Evolutionary conservation across 2,888 invertebrate genomes (phyloP).

Genomic region (Clivina fossor): DNA sequence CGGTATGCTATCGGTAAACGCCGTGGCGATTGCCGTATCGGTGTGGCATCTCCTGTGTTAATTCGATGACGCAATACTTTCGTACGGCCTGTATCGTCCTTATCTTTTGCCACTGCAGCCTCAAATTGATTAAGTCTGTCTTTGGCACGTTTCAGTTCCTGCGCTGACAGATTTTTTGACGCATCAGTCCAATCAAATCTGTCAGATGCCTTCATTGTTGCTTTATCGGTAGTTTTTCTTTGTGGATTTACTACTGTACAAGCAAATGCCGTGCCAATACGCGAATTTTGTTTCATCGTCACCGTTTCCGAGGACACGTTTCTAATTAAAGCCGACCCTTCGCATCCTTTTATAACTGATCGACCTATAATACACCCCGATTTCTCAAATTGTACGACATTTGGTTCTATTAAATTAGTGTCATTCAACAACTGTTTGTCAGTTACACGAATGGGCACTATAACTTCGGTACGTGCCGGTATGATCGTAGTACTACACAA

Average conservation of each 20-base stretch:
- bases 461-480: neutral
- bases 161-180: neutral
- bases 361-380: neutral
- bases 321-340: neutral
- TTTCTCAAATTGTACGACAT: neutral
- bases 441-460: neutral
- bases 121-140: neutral
- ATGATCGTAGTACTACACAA: slow-evolving; percentile 1
- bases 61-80: neutral
- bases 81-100: neutral
- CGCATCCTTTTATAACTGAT: neutral
- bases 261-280: neutral
- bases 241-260: neutral
- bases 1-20: neutral
- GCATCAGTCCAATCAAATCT: neutral
- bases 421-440: neutral
- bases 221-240: neutral
- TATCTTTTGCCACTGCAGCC: neutral
- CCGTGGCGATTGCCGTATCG: neutral
- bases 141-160: neutral
- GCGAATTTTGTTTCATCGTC: neutral
- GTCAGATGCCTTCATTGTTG: neutral
- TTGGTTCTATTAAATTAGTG: neutral
- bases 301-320: neutral
- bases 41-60: neutral